Conservation (phyloP, 2,888 invertebrate genomes). For the Pardosa pseudoannulata region DNA sequence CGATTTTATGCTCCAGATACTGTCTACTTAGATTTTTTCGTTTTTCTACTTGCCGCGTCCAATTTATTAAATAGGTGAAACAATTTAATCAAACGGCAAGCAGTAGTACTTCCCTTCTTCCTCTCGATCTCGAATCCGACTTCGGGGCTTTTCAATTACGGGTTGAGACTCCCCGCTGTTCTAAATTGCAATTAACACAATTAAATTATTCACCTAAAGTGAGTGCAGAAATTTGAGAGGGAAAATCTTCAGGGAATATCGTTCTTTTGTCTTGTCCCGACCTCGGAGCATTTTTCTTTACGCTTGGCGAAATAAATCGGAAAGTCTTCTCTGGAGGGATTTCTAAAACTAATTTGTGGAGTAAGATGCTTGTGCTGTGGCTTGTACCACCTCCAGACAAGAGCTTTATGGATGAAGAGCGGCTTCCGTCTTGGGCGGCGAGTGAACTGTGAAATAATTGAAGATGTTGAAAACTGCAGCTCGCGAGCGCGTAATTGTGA, state of each 20-base stretch:
- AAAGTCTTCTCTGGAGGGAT: neutral
- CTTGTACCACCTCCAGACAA: neutral
- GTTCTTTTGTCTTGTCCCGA: neutral
- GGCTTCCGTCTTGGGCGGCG: neutral
- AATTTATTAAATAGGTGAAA: neutral
- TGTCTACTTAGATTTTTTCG: neutral
- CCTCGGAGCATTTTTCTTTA: neutral
- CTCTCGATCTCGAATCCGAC: slow-evolving; percentile 1
- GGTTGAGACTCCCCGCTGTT: neutral
- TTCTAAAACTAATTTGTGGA: slow-evolving; percentile 20
- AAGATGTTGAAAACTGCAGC: neutral
- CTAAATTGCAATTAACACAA: slow-evolving; percentile 53
- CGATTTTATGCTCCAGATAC: no score
- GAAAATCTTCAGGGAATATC: slow-evolving; percentile 8
- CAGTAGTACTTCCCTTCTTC: slow-evolving; percentile 29
- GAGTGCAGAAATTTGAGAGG: slow-evolving; percentile 8
- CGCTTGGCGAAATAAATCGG: slow-evolving; percentile 1
- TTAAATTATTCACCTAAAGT: slow-evolving; percentile 40
- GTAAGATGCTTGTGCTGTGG: neutral
- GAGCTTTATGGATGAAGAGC: neutral
- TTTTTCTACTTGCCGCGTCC: neutral
- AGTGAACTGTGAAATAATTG: neutral
- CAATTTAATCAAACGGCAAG: slow-evolving; percentile 49
- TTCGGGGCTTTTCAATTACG: slow-evolving; percentile 44
- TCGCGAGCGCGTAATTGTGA: neutral